Evolutionary conservation across 2,888 invertebrate genomes (phyloP).

Genomic region (Ochropleura plecta): DNA sequence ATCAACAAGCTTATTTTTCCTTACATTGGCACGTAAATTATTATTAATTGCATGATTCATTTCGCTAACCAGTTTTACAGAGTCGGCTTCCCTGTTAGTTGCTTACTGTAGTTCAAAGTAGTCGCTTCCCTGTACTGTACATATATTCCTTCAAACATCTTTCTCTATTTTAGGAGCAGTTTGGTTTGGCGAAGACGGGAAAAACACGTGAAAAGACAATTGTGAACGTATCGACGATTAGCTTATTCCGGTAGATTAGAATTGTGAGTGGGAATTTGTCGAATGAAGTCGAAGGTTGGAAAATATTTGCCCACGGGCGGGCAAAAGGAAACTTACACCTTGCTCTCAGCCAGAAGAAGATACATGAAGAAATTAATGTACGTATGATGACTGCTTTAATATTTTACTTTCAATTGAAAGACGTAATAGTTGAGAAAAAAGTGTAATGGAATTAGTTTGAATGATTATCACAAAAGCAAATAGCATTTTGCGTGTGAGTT

Average conservation of each 20-base stretch:
- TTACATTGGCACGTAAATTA: slow-evolving; percentile 51
- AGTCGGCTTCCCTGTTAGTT: slow-evolving; percentile 57
- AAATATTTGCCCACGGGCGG: slow-evolving; percentile 91
- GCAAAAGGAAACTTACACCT: slow-evolving; percentile 91
- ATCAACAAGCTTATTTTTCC: slow-evolving; percentile 54
- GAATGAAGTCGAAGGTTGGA: slow-evolving; percentile 90
- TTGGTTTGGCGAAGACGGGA: slow-evolving; percentile 61
- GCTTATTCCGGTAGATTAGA: slow-evolving; percentile 64
- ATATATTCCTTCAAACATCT: slow-evolving; percentile 80
- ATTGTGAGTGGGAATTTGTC: slow-evolving; percentile 72
- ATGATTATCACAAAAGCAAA: slow-evolving; percentile 13
- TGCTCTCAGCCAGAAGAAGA: slow-evolving; percentile 91
- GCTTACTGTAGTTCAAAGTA: slow-evolving; percentile 57
- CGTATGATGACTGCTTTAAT: slow-evolving; percentile 77
- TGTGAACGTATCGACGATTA: slow-evolving; percentile 54
- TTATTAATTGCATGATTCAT: slow-evolving; percentile 67
- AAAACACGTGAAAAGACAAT: slow-evolving; percentile 66
- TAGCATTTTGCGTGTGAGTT: neutral
- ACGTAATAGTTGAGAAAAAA: slow-evolving; percentile 8
- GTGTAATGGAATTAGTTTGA: neutral
- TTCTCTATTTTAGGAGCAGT: slow-evolving; percentile 83
- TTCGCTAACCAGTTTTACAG: slow-evolving; percentile 23
- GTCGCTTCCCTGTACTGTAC: slow-evolving; percentile 81
- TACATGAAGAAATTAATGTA: slow-evolving; percentile 93
- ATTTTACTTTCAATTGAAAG: slow-evolving; percentile 25